These are phyloP conservation scores for Pelodytes ibericus DNA, from an alignment of 2,797 vertebrate genomes.

Conservation along the genomic window DNA sequence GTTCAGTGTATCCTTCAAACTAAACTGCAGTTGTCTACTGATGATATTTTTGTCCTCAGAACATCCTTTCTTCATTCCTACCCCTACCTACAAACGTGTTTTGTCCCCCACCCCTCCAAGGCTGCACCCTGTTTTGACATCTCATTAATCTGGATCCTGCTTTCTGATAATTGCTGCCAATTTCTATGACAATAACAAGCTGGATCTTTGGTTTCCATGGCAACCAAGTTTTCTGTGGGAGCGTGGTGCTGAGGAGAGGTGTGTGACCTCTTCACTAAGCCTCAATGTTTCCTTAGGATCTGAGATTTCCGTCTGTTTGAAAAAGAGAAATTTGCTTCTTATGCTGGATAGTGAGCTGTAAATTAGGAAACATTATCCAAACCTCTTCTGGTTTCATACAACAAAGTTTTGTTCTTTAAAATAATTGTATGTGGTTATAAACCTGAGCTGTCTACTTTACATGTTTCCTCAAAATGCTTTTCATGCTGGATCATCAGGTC, in stretches of 20 bases:
- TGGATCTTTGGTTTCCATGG: conserved; percentile 40
- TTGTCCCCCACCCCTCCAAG: neutral
- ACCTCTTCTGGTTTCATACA: neutral
- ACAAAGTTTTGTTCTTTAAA: neutral
- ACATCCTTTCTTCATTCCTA: neutral
- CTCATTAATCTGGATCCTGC: conserved; percentile 29
- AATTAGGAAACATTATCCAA: neutral
- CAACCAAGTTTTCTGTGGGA: conserved; percentile 48
- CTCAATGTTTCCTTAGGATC: conserved; percentile 26
- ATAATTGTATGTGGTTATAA: too few relatives aligned
- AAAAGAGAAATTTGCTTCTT: conserved; percentile 11
- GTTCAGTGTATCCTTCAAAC: neutral
- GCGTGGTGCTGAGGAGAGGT: conserved; percentile 32
- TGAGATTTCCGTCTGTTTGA: conserved; percentile 4
- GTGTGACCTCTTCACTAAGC: conserved; percentile 31
- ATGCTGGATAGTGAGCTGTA: neutral
- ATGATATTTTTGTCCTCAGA: neutral
- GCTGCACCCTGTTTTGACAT: conserved; percentile 8
- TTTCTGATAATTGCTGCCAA: conserved; percentile 44
- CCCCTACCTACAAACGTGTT: neutral
- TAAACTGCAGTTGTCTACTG: neutral
- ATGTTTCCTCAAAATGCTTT: too few relatives aligned
- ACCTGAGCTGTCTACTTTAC: too few relatives aligned
- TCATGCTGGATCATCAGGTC: too few relatives aligned
- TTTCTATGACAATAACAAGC: conserved; percentile 43